Evolutionary conservation across 2,888 invertebrate species (phyloP).

Genomic region (Chirona hameri): DNA sequence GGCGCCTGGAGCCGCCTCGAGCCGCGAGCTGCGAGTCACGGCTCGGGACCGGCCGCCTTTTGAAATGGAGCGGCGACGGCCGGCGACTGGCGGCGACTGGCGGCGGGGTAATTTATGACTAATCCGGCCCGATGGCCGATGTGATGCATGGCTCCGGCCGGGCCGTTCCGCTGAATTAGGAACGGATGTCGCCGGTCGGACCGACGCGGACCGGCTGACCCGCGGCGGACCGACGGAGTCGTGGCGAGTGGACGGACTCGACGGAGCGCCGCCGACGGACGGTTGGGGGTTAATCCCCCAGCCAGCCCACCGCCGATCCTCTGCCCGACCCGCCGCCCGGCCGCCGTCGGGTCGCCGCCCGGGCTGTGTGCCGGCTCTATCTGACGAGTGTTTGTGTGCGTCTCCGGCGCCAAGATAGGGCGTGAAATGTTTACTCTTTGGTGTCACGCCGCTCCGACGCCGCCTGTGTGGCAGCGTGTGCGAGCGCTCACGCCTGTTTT

Average conservation of each 20-base stretch:
- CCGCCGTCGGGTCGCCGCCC: no score
- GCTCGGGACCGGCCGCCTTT: no score
- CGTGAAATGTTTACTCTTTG: no score
- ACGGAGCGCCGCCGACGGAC: no score
- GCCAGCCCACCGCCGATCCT: no score
- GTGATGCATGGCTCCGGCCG: not conserved
- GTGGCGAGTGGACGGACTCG: no score
- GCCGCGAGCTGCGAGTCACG: no score
- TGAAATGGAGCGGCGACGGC: no score
- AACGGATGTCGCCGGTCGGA: not conserved
- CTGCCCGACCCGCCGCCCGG: not conserved
- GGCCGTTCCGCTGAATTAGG: not conserved
- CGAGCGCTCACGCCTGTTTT: no score
- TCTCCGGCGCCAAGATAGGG: not conserved
- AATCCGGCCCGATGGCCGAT: not conserved
- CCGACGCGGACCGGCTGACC: not conserved
- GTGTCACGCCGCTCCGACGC: not conserved
- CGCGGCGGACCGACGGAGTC: not conserved
- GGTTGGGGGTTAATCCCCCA: not conserved
- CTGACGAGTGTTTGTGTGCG: not conserved
- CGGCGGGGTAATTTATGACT: not conserved
- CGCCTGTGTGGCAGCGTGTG: no score
- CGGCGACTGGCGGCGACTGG: no score
- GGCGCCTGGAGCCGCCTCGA: no score
- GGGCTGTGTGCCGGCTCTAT: not conserved